Base-by-base conservation (phyloP, 2,888 invertebrate species). In the Chromoteleia sp. region DNA sequence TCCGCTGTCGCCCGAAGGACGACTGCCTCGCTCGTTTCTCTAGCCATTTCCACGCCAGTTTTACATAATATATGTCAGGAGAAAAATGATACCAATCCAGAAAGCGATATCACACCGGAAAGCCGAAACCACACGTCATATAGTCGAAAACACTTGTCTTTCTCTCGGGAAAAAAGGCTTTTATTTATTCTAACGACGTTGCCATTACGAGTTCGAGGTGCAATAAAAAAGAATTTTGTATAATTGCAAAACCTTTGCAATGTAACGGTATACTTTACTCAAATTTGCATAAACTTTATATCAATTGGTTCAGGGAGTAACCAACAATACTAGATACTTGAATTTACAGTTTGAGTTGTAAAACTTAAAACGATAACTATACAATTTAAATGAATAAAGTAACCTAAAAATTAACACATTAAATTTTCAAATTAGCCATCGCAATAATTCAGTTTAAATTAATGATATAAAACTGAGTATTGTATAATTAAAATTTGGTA, bases 31-130 rank as follows among this genome's bases (percentile, higher is more conserved):
- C 43, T 75, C 76, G 77, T 68, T 80, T 82, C 79, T 63, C 78
- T 45, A 80, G 68, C 78, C 67, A 82, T 82, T 76, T 83, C 79
- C 63, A 80, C 70, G 70, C 83, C 63, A 82, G 86, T 83, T 84
- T 86, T 86, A 81, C 85, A 84, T 86, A 86, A 86, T 85, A 84
- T 81, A 71, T 30, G 59, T 71, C 71, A 76, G 65, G 50, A 84
- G 85, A 85, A 86, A 86, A 85, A 84, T 83, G 84, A 85, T 84
- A 86, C 86, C 84, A 81, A 79, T 83, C 82, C 82, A 84, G 84
- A 85, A 86, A 84, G 75, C 83, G 84, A 84, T 84, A 85, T 83
- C 80, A 52, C 68, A 63, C 78, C 71, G 73, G 75, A 79, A 79
- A 75, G 58, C 52, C 83, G 71, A 77, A 73, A 81, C 78, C 80